Percentiles rank a stretch among this genome's conserved stretches.
Conservation (phyloP, 2,113 vertebrate species). For the Atlantisia rogersi region DNA sequence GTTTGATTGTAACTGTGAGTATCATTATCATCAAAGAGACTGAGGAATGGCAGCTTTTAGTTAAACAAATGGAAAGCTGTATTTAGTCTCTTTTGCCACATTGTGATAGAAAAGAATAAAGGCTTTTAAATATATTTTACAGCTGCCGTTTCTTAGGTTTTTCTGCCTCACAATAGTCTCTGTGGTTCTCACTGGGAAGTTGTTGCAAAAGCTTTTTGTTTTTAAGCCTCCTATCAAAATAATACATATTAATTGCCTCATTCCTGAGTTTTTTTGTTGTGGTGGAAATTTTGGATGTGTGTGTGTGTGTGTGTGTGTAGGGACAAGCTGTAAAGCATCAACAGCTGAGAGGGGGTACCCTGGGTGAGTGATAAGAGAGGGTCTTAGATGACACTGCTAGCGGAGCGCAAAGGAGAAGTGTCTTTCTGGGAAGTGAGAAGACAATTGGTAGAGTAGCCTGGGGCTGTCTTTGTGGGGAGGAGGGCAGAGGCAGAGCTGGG, state of each 20-base stretch:
- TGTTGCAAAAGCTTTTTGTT: constrained; percentile 61
- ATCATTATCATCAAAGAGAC: constrained; percentile 68
- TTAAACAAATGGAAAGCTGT: constrained; percentile 78
- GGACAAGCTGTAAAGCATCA: neutral
- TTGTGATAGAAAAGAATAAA: constrained; percentile 76
- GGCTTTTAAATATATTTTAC: constrained; percentile 68
- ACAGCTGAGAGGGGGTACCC: neutral
- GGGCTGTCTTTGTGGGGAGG: neutral
- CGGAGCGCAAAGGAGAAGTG: neutral
- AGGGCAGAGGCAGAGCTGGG: neutral
- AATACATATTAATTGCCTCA: constrained; percentile 46
- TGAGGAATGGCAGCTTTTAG: constrained; percentile 76
- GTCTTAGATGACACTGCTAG: neutral
- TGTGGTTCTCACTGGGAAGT: constrained; percentile 47
- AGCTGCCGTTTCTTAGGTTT: constrained; percentile 71
- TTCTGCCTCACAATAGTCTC: constrained; percentile 63
- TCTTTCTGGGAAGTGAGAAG: neutral
- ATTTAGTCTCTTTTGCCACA: constrained; percentile 74
- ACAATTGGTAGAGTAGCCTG: neutral
- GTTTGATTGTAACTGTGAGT: constrained; percentile 64
- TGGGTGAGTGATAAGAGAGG: neutral
- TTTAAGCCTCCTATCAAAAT: constrained; percentile 62
- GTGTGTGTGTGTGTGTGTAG: neutral
- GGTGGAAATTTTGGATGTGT: neutral
- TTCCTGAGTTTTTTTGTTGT: constrained; percentile 31